These are phyloP conservation scores for Sebastes oblongus DNA, from an alignment of 2,797 vertebrate genomes.

Conservation along the genomic window DNA sequence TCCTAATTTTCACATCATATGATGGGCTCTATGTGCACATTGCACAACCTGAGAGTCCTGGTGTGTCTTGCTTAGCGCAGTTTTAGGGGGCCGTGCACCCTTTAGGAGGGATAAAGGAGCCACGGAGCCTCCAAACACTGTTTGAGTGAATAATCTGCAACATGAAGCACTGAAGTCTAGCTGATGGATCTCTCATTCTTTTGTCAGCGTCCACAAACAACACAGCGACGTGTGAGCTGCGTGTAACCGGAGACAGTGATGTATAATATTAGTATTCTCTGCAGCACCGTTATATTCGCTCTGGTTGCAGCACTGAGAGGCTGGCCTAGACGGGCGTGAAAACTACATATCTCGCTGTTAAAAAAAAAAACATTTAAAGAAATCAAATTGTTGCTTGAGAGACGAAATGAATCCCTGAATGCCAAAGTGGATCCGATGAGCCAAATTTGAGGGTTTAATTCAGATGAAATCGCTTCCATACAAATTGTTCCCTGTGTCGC, in stretches of 20 bases:
- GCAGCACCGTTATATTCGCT: slow-evolving; percentile 18
- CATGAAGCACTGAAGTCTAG: not conserved
- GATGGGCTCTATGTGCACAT: not conserved
- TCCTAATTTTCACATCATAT: not conserved
- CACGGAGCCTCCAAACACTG: not conserved
- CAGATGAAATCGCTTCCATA: not conserved
- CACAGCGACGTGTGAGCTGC: not conserved
- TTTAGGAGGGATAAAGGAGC: not conserved
- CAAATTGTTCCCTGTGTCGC: slow-evolving; percentile 20
- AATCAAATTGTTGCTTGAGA: slow-evolving; percentile 34
- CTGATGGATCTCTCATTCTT: not conserved
- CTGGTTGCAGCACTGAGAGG: not conserved
- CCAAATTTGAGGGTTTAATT: not conserved
- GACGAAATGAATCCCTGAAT: too few species aligned
- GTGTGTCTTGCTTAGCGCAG: not conserved
- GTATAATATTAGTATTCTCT: not conserved
- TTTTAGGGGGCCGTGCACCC: not conserved
- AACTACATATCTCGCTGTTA: not conserved
- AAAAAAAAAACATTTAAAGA: not conserved
- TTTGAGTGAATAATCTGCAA: not conserved
- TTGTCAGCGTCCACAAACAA: not conserved
- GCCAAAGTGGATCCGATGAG: not conserved
- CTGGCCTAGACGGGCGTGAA: slow-evolving; percentile 10
- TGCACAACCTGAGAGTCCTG: not conserved
- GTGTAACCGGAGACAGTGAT: not conserved